Evolutionary conservation across 2,888 invertebrate genomes (phyloP).

Genomic region (Tipula unca): DNA sequence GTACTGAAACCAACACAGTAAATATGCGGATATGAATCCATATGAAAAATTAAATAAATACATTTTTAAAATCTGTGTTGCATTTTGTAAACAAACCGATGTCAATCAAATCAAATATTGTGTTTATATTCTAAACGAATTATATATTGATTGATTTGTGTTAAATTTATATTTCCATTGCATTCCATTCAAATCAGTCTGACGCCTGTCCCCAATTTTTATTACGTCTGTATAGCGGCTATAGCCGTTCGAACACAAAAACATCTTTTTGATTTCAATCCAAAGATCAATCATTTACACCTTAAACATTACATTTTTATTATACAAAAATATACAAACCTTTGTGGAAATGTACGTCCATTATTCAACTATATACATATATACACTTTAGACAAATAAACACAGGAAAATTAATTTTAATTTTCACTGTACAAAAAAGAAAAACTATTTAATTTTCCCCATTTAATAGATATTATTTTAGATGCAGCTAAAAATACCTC

Average conservation of each 20-base stretch:
- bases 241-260: not conserved
- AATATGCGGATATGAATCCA: not conserved
- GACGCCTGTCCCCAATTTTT: not conserved
- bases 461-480: not conserved
- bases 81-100: not conserved
- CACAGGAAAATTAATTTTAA: not conserved
- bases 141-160: not conserved
- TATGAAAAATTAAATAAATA: not conserved
- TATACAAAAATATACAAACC: not conserved
- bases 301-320: conserved; percentile 8
- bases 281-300: conserved; percentile 14
- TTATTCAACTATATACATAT: no score
- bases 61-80: not conserved
- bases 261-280: not conserved
- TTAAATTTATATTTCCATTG: not conserved
- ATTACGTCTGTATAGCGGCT: not conserved
- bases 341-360: not conserved
- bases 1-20: no score
- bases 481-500: not conserved
- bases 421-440: not conserved
- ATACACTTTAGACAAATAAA: not conserved
- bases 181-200: not conserved
- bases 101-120: not conserved
- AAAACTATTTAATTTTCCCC: not conserved
- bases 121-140: not conserved